Conservation (phyloP, 2,113 vertebrate species). For the Indicator maculatus region DNA sequence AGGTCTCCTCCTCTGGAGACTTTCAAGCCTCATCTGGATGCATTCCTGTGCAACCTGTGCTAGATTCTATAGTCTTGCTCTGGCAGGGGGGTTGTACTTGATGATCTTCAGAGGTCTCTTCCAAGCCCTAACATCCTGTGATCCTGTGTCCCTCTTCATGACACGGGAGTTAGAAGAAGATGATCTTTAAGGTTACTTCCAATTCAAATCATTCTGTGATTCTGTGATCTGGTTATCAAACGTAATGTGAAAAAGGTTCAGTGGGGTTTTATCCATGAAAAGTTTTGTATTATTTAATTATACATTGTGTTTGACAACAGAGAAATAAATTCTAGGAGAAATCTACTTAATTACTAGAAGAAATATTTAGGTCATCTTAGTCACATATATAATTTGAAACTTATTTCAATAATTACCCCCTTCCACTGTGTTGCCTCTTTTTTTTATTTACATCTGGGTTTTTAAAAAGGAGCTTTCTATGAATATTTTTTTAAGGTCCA, state of each 20-base stretch:
- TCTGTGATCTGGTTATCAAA: background rate
- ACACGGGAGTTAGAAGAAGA: background rate
- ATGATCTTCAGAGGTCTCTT: too few relatives aligned
- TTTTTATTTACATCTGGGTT: background rate
- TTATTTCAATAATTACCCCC: background rate
- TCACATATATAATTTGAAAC: background rate
- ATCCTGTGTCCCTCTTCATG: background rate
- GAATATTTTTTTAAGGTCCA: background rate
- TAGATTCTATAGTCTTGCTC: too few relatives aligned
- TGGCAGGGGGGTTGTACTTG: too few relatives aligned
- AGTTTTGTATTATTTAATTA: background rate
- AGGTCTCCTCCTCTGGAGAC: too few relatives aligned
- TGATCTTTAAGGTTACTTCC: background rate
- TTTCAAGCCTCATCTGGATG: too few relatives aligned
- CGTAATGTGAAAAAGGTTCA: fast-evolving
- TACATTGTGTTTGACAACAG: fast-evolving
- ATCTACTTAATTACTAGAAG: background rate
- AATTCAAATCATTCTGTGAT: background rate
- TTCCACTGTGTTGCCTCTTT: background rate
- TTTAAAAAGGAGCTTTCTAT: background rate
- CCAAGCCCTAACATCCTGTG: too few relatives aligned
- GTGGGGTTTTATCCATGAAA: fast-evolving
- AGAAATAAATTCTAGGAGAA: background rate
- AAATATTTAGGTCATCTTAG: background rate
- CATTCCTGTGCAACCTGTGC: too few relatives aligned